phyloP scores from a whole-genome alignment of 2,113 vertebrate species.

The Salminus brasiliensis region DNA sequence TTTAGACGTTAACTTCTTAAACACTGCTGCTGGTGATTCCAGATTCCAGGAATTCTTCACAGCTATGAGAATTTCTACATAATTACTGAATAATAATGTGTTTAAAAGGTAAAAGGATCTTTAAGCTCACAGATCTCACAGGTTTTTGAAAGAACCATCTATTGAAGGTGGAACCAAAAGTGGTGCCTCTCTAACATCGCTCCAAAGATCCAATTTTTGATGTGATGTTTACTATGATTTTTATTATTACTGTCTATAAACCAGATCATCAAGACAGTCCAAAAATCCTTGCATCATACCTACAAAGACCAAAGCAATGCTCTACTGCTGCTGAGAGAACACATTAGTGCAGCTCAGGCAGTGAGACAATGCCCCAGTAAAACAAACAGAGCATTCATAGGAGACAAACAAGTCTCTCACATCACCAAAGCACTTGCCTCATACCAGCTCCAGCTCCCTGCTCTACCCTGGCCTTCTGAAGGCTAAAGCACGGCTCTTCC shows the following conservation, averaged over 20 bases:
- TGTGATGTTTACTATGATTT: no score
- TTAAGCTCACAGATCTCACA: no score
- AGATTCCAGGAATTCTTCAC: no score
- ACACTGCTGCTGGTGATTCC: no score
- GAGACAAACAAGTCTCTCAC: constrained; percentile 40
- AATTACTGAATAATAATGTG: no score
- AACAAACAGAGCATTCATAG: constrained; percentile 49
- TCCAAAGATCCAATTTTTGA: no score
- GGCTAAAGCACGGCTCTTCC: constrained; percentile 49
- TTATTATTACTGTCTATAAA: background rate
- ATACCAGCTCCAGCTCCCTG: constrained; percentile 71
- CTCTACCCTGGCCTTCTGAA: constrained; percentile 29
- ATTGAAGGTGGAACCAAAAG: no score
- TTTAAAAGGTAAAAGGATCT: no score
- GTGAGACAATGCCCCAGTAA: constrained; percentile 39
- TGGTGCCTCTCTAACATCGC: no score
- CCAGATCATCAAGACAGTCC: background rate
- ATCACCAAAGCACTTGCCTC: constrained; percentile 73
- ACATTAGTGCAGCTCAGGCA: constrained; percentile 17
- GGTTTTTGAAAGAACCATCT: no score
- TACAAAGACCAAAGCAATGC: constrained; percentile 12
- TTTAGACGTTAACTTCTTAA: no score
- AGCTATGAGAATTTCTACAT: no score
- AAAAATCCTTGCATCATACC: constrained; percentile 31
- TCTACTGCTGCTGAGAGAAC: constrained; percentile 27